phyloP scores from a whole-genome alignment of 2,113 vertebrate genomes.

The Brachypodius melanocephalos region DNA sequence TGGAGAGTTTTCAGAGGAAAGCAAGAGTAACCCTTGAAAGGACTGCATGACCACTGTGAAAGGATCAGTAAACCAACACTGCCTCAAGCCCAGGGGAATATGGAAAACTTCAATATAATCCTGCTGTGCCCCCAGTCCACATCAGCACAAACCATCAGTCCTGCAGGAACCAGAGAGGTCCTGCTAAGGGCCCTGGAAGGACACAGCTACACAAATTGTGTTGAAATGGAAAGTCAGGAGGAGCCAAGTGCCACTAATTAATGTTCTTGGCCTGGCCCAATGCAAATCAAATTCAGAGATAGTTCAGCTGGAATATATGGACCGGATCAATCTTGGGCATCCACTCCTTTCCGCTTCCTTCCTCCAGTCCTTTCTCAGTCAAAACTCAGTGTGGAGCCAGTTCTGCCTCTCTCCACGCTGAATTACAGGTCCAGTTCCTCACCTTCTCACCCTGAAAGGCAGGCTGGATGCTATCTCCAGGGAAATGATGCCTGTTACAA shows the following conservation, averaged over 20 bases:
- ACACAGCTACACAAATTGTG: accelerated
- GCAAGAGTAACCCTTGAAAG: slow-evolving; percentile 4
- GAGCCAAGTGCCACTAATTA: neutral
- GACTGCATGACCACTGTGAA: neutral
- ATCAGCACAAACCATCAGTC: neutral
- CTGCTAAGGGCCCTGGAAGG: neutral
- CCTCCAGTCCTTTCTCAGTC: neutral
- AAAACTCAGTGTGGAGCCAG: neutral
- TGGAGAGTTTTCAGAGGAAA: slow-evolving; percentile 34
- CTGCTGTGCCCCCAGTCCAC: neutral
- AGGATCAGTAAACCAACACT: neutral
- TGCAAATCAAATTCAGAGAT: neutral
- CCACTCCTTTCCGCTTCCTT: neutral
- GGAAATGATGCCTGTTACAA: neutral
- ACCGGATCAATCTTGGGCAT: neutral
- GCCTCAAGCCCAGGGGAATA: neutral
- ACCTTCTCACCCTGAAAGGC: neutral
- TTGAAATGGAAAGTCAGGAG: neutral
- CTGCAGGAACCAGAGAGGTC: neutral
- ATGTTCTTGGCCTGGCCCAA: neutral
- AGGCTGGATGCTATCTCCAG: neutral
- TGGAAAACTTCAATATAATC: neutral
- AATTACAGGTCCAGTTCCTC: neutral
- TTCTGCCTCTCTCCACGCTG: neutral
- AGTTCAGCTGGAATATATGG: neutral